These are phyloP conservation scores for Ceratosolen solmsi DNA, from an alignment of 1,140 invertebrate species.

Conservation along the genomic window DNA sequence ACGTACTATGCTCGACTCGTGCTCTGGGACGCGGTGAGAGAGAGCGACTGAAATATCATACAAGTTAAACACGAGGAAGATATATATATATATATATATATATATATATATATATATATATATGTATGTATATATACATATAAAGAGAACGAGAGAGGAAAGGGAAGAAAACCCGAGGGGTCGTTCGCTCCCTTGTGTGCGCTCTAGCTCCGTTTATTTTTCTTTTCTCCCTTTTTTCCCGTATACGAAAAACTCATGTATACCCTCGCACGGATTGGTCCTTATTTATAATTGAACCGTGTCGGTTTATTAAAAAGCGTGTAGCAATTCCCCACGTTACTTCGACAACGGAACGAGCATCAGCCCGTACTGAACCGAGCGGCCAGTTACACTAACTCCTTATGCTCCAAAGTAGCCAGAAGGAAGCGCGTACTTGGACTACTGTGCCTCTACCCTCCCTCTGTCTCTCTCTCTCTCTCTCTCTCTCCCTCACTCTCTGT, in stretches of 20 bases:
- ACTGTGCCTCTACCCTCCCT: background rate
- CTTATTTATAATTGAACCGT: background rate
- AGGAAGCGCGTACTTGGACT: conserved; percentile 4
- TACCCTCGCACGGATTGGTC: background rate
- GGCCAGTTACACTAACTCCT: conserved; percentile 35
- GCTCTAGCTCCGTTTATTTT: background rate
- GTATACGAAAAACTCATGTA: background rate
- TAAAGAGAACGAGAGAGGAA: background rate
- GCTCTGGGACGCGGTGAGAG: background rate
- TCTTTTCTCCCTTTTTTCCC: too few species aligned
- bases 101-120: background rate
- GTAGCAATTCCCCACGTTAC: background rate
- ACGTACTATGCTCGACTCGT: background rate
- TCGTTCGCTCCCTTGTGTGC: background rate
- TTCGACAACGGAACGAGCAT: background rate
- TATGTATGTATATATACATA: background rate
- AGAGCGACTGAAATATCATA: background rate
- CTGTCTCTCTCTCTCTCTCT: background rate
- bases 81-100: background rate
- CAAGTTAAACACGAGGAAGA: background rate
- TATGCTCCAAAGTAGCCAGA: conserved; percentile 2
- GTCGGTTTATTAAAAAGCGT: conserved; percentile 4
- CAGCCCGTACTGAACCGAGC: conserved; percentile 27
- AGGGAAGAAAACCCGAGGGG: background rate
- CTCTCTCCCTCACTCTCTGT: background rate